These are phyloP conservation scores for Heliconius sara DNA, from an alignment of 2,888 invertebrate species.

Conservation along the genomic window DNA sequence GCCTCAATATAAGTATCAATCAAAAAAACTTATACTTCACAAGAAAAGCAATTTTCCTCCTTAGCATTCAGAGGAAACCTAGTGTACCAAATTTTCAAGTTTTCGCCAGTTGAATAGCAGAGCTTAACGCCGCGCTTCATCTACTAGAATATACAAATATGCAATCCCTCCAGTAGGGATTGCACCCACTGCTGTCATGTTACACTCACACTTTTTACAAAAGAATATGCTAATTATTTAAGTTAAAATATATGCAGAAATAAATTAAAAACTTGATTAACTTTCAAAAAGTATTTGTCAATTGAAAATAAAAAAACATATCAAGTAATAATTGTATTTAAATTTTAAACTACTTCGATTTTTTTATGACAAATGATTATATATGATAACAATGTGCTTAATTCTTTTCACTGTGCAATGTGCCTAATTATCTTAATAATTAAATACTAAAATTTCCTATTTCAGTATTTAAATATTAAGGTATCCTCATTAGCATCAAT, in stretches of 20 bases:
- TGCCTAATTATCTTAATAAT: no score
- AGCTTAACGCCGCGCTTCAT: no score
- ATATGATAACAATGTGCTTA: not conserved
- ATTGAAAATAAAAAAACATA: not conserved
- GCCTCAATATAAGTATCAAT: not conserved
- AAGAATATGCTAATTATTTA: not conserved
- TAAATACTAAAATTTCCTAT: not conserved
- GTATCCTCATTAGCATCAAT: not conserved
- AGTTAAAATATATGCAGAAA: not conserved
- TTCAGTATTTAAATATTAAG: not conserved
- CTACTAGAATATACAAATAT: no score
- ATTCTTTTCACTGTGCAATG: no score
- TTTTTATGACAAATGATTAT: not conserved
- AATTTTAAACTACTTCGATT: not conserved
- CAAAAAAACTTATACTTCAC: not conserved
- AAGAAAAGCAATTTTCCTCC: not conserved
- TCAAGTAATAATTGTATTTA: not conserved
- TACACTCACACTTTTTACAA: no score
- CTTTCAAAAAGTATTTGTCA: not conserved
- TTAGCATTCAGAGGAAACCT: no score
- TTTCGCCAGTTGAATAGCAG: no score
- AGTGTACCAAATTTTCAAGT: no score
- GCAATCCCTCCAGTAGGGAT: no score
- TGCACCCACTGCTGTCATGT: not conserved
- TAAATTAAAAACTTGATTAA: not conserved